Evolutionary conservation across 2,888 invertebrate species (phyloP).

Genomic region (Protophormia terraenovae): DNA sequence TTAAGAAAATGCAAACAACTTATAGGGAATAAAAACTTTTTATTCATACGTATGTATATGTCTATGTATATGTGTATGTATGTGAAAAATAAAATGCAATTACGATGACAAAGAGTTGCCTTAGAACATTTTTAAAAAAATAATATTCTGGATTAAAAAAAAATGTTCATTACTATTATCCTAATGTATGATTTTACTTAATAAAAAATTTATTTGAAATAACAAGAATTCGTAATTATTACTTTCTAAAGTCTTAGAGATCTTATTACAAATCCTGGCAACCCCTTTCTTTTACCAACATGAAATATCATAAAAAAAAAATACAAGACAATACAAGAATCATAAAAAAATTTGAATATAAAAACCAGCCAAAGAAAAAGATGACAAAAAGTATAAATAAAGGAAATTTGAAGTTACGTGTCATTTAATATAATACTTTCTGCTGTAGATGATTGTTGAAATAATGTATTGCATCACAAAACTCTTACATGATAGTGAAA

Average conservation of each 20-base stretch:
- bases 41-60: neutral
- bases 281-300: neutral
- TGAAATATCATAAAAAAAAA: conserved; percentile 12
- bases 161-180: too few relatives aligned
- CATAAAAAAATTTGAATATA: neutral
- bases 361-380: neutral
- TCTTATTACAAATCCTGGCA: neutral
- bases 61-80: neutral
- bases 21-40: neutral
- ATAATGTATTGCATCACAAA: conserved; percentile 33
- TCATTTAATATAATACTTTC: conserved; percentile 53
- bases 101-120: conserved; percentile 1
- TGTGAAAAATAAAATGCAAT: conserved; percentile 13
- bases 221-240: too few relatives aligned
- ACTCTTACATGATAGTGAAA: conserved; percentile 5
- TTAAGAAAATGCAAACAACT: conserved; percentile 19
- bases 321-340: neutral
- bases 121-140: too few relatives aligned
- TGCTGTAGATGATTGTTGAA: conserved; percentile 53
- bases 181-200: too few relatives aligned
- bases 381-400: neutral
- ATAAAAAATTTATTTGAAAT: too few relatives aligned
- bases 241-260: too few relatives aligned
- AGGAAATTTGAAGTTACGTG: conserved; percentile 42
- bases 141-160: too few relatives aligned